A percentile compares a stretch with the other conserved stretches of the same genome.
These are phyloP conservation scores for human (Homo sapiens) DNA, from an alignment of 2,113 vertebrate genomes.

Conservation along the genomic window DNA sequence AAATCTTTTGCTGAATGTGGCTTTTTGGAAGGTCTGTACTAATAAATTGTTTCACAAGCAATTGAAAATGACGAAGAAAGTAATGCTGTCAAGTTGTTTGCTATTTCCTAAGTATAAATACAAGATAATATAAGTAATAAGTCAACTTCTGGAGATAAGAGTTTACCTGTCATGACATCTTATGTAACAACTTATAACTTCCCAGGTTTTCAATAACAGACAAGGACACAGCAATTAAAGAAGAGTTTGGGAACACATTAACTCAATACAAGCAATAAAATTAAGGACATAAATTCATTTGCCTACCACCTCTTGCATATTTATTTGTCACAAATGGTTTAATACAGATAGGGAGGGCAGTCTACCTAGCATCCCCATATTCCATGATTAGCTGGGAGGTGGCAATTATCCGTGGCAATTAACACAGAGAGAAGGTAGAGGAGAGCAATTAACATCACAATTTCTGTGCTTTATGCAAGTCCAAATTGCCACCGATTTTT, in stretches of 20 bases:
- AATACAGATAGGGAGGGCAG: conserved; percentile 31
- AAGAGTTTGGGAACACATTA: conserved; percentile 48
- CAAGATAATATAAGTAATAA: conserved; percentile 40
- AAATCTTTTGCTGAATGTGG: background rate
- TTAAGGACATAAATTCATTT: conserved; percentile 62
- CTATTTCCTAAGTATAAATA: conserved; percentile 38
- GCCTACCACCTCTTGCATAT: conserved; percentile 40
- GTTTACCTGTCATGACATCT: conserved; percentile 42
- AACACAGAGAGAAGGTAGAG: conserved; percentile 37
- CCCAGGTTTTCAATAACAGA: conserved; percentile 40
- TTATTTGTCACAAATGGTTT: conserved; percentile 65
- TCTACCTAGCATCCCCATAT: conserved; percentile 31
- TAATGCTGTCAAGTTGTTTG: background rate
- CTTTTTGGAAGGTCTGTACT: conserved; percentile 11
- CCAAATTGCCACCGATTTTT: background rate
- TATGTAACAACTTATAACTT: conserved; percentile 58
- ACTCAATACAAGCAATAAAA: conserved; percentile 65
- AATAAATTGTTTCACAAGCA: background rate
- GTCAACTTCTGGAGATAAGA: conserved; percentile 39
- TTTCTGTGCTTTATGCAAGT: conserved; percentile 39
- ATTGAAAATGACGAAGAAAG: conserved; percentile 39
- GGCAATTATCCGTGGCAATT: conserved; percentile 25
- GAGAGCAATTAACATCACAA: conserved; percentile 47
- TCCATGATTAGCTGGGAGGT: conserved; percentile 43
- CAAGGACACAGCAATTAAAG: conserved; percentile 59